Conservation (phyloP, 1,140 invertebrate species). For the Leptopilina clavipes region DNA sequence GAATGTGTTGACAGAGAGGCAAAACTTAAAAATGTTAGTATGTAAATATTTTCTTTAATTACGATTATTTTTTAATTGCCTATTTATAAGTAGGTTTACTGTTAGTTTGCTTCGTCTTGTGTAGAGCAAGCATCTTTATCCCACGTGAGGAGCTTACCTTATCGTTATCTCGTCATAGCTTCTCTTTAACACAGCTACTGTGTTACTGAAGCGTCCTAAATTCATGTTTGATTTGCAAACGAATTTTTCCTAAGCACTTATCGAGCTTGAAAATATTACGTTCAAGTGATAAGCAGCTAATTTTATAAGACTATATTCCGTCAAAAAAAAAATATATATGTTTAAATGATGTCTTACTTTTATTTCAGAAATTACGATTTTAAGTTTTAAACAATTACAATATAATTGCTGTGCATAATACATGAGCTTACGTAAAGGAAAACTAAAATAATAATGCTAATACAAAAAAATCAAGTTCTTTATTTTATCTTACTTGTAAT, state of each 20-base stretch:
- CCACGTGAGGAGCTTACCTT: constrained; percentile 28
- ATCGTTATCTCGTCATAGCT: constrained; percentile 16
- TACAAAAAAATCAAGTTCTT: constrained; percentile 3
- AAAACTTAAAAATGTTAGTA: neutral
- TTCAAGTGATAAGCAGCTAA: neutral
- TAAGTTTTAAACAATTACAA: constrained; percentile 9
- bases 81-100: neutral
- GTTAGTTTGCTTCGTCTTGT: neutral
- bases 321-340: too few relatives aligned
- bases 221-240: constrained; percentile 1
- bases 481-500: neutral
- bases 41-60: neutral
- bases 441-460: neutral
- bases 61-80: neutral
- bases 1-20: neutral
- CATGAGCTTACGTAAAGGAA: neutral
- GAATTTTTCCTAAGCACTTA: neutral
- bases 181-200: constrained; percentile 18
- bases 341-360: neutral
- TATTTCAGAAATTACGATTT: neutral
- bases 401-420: neutral
- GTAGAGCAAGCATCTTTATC: constrained; percentile 15
- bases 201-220: constrained; percentile 29
- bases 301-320: neutral
- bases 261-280: constrained; percentile 15